These are phyloP conservation scores for Ictidomys tridecemlineatus DNA, from an alignment of 2,113 vertebrate species.

Conservation along the genomic window DNA sequence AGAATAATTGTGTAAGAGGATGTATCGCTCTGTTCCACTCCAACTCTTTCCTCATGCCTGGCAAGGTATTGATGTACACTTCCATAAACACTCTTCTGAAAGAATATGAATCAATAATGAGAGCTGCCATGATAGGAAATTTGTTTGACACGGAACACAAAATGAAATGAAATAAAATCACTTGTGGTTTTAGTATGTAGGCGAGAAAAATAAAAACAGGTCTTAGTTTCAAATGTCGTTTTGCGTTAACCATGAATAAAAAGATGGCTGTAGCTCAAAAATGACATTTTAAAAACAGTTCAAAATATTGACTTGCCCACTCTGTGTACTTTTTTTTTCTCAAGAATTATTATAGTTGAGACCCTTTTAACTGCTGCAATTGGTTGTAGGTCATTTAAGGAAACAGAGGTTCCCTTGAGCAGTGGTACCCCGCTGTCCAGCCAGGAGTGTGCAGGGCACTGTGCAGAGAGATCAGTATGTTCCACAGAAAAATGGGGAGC, in stretches of 20 bases:
- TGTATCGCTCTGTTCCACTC: neutral
- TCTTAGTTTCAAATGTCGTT: constrained; percentile 28
- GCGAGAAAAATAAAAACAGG: constrained; percentile 67
- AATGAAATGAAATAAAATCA: constrained; percentile 64
- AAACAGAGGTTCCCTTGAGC: neutral
- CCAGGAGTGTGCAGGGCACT: neutral
- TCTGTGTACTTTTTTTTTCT: neutral
- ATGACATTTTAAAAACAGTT: constrained; percentile 65
- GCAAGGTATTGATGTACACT: neutral
- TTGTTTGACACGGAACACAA: constrained; percentile 26
- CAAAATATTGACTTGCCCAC: constrained; percentile 39
- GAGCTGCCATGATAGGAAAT: constrained; percentile 31
- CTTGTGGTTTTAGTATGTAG: constrained; percentile 63
- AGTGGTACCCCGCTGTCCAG: neutral
- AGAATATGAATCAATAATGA: neutral
- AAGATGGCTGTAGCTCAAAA: constrained; percentile 55
- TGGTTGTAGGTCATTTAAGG: neutral
- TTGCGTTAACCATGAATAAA: constrained; percentile 66
- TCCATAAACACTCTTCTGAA: constrained; percentile 14
- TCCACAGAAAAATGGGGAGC: neutral
- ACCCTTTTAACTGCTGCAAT: neutral
- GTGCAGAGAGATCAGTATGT: neutral
- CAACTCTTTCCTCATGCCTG: constrained; percentile 33
- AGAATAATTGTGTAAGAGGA: constrained; percentile 12
- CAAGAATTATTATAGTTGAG: neutral